Percentiles rank a stretch among this genome's conserved stretches.
Evolutionary conservation across 2,888 invertebrate species (phyloP).

Genomic region (Stenichneumon culpator): DNA sequence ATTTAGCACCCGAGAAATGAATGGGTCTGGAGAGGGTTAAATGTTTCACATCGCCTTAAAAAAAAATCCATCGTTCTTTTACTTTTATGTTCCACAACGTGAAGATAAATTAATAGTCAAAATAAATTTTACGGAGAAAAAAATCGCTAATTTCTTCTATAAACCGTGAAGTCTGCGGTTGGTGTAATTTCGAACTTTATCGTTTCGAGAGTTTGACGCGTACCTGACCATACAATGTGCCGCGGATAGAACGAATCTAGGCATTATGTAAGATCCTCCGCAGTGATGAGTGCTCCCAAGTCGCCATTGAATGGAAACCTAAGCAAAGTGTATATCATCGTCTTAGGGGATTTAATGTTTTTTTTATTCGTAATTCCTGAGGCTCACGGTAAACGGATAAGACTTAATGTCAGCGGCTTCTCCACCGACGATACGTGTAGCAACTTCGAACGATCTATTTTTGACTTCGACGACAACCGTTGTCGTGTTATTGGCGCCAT

Average conservation of each 20-base stretch:
- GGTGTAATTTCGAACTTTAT: neutral
- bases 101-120: too few relatives aligned
- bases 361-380: constrained; percentile 46
- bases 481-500: constrained; percentile 22
- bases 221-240: constrained; percentile 82
- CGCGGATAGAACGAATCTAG: constrained; percentile 79
- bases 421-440: constrained; percentile 76
- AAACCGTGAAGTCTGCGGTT: neutral
- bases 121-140: neutral
- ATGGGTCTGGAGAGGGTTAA: too few relatives aligned
- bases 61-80: neutral
- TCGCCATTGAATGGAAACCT: constrained; percentile 77
- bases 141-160: neutral
- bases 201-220: constrained; percentile 43
- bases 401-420: constrained; percentile 71
- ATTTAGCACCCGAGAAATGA: neutral
- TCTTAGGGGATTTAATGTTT: neutral
- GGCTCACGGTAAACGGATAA: constrained; percentile 77
- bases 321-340: neutral
- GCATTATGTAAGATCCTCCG: constrained; percentile 79
- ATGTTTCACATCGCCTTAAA: too few relatives aligned
- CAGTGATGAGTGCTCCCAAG: constrained; percentile 74
- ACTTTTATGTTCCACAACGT: neutral
- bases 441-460: constrained; percentile 38
- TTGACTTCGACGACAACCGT: neutral